Base-by-base conservation (phyloP, 1,140 invertebrate species). In the Berghia stephanieae region DNA sequence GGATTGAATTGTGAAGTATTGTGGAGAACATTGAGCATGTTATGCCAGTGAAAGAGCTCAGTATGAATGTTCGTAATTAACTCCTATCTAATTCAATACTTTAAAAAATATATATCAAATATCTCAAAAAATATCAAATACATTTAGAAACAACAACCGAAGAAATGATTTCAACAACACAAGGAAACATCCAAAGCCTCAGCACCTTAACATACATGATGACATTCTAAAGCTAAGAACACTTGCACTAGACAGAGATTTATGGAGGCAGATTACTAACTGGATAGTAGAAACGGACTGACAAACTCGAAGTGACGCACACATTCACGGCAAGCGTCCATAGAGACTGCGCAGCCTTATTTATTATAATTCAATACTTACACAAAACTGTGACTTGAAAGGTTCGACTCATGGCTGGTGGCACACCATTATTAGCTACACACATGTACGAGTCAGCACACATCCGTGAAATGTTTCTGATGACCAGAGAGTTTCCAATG, bases 381-480 rank as follows among this genome's bases (percentile, higher is more conserved):
- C 80, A 81, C 21, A 67, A 27, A 4, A 81, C 80, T 27, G 80
- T 82, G 18, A 88, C 82, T 36, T 80, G 75, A 49, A 88, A 85
- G 42, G 82, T 79, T 34, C 84, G 76, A 21, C 77, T 83, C 13
- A 81, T 82, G n/a, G 82, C 81, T 31, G 86, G 85, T 8, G 80
- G 82, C 2, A 87, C 86, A 31, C 79, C 81, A 78, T 86, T 88
- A 66, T 81, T 81, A 2, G 88, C 88, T 24, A 83, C 78, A 77
- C 88, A 89, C 44, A 83, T 78, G 71, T 87, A 88, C 21, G 66
- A 68, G 67, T 84, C 86, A 13, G 82, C 84, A 78, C 86, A 87
- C 38, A 83, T 79, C 43, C 86, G 78, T 46, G 85, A 83, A 31
- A 88, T 81, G 69, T 88, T 88, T 42, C 83, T 79, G 16, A 89